Base-by-base conservation (phyloP, 2,888 invertebrate species). In the Pyralis farinalis region DNA sequence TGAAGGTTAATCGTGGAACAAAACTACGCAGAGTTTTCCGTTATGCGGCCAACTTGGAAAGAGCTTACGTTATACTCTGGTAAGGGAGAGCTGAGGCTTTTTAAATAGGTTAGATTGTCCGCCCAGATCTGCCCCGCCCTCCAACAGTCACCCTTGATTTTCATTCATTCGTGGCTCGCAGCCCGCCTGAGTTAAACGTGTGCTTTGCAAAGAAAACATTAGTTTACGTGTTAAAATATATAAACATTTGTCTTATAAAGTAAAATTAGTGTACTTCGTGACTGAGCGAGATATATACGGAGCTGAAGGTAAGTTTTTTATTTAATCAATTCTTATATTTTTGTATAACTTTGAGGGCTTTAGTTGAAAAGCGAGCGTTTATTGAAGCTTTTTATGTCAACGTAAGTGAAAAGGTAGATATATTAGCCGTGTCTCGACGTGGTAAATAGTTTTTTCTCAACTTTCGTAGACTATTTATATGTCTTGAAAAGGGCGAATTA, bases 81-180 rank as follows among this genome's bases (percentile, higher is more conserved):
- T 30, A 42, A 30, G 37, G 44, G 36, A 12, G 46, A 9, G 43
- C 36, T 27, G 7, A 10, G 37, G 34, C 49, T 68, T 60, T 70
- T 67, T 25, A 32, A 67, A 47, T 68, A 46, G 46, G 68, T 28
- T 25, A 72, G 63, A 51, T 75, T 50, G 34, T 49, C 40, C 37
- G 44, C 49, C 53, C 62, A 55, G 63, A 55, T 51, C 55, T 60
- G 82, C 80, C 80, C 82, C 84, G 78, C 85, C 86, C 79, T 76
- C 71, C 49, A 47, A 31, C 49, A 57, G 54, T 74, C 58, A 70
- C 78, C 81, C 80, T 74, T 69, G 73, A 56, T 58, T 79, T 37
- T 76, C 86, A 86, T 85, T 86, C 86, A 85, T 76, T 78, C 75
- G 68, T 60, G 71, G 61, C 62, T 52, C 49, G 47, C 41, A 55